Conservation (phyloP, 2,797 vertebrate species). For the Anguilla marmorata region DNA sequence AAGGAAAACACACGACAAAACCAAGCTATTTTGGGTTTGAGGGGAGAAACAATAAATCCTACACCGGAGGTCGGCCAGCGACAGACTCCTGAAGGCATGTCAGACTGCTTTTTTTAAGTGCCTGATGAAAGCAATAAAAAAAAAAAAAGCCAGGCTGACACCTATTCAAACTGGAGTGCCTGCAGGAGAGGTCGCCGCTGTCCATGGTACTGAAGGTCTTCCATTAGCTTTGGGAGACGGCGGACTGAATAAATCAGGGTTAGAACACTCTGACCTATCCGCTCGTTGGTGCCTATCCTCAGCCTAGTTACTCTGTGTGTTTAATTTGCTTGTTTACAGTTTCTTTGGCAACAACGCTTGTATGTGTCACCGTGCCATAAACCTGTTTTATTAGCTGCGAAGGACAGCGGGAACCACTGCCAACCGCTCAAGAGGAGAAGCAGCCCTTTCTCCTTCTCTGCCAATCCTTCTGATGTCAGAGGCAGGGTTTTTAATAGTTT, state of each 20-base stretch:
- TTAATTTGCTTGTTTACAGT: background rate
- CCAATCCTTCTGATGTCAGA: background rate
- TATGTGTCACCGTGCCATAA: background rate
- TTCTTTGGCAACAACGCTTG: background rate
- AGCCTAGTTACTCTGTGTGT: background rate
- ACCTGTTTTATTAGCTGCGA: background rate
- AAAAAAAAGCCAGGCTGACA: background rate
- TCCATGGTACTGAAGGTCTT: background rate
- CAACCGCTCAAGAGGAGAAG: background rate
- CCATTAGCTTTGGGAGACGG: background rate
- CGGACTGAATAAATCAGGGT: too few species aligned
- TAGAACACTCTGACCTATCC: background rate
- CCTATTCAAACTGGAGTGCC: background rate
- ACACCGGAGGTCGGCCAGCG: background rate
- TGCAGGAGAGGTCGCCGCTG: background rate
- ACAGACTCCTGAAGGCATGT: background rate
- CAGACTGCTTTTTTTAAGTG: background rate
- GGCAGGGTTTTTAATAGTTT: background rate
- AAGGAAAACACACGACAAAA: background rate
- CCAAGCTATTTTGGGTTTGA: background rate
- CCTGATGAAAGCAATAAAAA: background rate
- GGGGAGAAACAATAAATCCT: background rate
- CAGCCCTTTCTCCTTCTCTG: background rate
- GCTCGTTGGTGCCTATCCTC: background rate
- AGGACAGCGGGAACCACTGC: background rate